phyloP scores from a whole-genome alignment of 2,113 vertebrate species.

The Casuarius casuarius region DNA sequence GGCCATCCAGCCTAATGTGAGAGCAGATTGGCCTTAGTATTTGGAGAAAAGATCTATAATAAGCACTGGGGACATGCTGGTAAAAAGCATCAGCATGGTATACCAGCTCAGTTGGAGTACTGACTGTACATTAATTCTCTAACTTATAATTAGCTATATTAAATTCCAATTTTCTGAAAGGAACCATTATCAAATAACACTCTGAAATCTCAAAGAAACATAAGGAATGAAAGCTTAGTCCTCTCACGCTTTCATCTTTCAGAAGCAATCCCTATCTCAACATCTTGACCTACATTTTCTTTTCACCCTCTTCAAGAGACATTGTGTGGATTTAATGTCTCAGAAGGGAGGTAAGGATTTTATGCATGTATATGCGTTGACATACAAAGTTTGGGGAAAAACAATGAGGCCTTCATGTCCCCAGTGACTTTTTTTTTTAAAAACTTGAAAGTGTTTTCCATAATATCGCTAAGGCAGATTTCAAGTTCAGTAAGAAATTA shows the following conservation, averaged over 20 bases:
- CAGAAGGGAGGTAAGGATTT: slow-evolving; percentile 42
- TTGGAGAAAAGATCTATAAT: slow-evolving; percentile 53
- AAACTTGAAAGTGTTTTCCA: slow-evolving; percentile 29
- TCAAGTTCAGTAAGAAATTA: not conserved
- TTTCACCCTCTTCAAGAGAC: slow-evolving; percentile 67
- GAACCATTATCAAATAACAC: slow-evolving; percentile 65
- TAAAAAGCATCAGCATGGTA: slow-evolving; percentile 43
- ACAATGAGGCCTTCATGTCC: slow-evolving; percentile 43
- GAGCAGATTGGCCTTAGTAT: slow-evolving; percentile 28
- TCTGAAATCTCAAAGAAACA: slow-evolving; percentile 70
- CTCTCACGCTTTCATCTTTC: slow-evolving; percentile 67
- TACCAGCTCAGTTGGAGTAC: slow-evolving; percentile 44
- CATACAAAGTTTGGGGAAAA: slow-evolving; percentile 31
- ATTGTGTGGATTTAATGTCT: slow-evolving; percentile 64
- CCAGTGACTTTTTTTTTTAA: not conserved
- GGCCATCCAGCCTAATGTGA: slow-evolving; percentile 24
- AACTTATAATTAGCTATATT: slow-evolving; percentile 67
- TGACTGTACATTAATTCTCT: slow-evolving; percentile 60
- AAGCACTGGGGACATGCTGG: slow-evolving; percentile 26
- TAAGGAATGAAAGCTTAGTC: slow-evolving; percentile 67
- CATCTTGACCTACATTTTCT: slow-evolving; percentile 73
- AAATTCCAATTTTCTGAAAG: slow-evolving; percentile 70
- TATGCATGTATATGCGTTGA: slow-evolving; percentile 45
- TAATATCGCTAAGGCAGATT: not conserved
- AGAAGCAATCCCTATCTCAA: slow-evolving; percentile 70